Conservation (phyloP, 1,140 invertebrate genomes). For the Colletes gigas region DNA sequence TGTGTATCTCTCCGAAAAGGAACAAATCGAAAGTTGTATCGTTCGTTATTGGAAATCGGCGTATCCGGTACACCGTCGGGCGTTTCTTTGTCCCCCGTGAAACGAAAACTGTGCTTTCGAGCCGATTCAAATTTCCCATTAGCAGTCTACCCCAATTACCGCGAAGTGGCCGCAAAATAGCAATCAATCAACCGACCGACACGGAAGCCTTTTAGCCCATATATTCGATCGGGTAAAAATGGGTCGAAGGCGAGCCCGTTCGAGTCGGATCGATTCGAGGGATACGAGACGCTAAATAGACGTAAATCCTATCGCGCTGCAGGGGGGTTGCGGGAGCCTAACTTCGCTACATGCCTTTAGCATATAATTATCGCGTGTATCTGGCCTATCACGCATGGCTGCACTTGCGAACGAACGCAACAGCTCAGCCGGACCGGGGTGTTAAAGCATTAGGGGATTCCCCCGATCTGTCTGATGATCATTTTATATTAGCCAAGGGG, state of each 20-base stretch:
- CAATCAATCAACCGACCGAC: slow-evolving; percentile 33
- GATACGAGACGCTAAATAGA: slow-evolving; percentile 20
- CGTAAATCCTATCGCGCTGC: slow-evolving; percentile 20
- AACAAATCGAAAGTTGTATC: too few relatives aligned
- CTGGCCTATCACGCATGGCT: slow-evolving; percentile 56
- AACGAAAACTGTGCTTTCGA: neutral
- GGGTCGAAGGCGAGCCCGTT: too few relatives aligned
- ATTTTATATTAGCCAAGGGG: slow-evolving; percentile 73
- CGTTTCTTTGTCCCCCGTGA: neutral
- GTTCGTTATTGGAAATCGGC: too few relatives aligned
- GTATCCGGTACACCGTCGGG: too few relatives aligned
- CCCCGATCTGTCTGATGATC: slow-evolving; percentile 71
- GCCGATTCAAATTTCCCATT: slow-evolving; percentile 42
- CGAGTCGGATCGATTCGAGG: slow-evolving; percentile 20
- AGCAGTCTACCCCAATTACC: slow-evolving; percentile 37
- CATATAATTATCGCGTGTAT: slow-evolving; percentile 51
- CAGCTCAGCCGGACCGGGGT: slow-evolving; percentile 60
- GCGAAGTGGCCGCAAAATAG: slow-evolving; percentile 31
- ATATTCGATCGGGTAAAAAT: slow-evolving; percentile 1
- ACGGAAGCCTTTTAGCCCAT: slow-evolving; percentile 5
- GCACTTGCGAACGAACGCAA: slow-evolving; percentile 58
- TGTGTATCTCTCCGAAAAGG: too few relatives aligned
- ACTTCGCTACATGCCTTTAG: slow-evolving; percentile 41
- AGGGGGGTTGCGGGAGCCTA: neutral
- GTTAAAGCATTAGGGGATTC: slow-evolving; percentile 70